These are phyloP conservation scores for Papio anubis DNA, from an alignment of 2,113 vertebrate species.

Conservation along the genomic window DNA sequence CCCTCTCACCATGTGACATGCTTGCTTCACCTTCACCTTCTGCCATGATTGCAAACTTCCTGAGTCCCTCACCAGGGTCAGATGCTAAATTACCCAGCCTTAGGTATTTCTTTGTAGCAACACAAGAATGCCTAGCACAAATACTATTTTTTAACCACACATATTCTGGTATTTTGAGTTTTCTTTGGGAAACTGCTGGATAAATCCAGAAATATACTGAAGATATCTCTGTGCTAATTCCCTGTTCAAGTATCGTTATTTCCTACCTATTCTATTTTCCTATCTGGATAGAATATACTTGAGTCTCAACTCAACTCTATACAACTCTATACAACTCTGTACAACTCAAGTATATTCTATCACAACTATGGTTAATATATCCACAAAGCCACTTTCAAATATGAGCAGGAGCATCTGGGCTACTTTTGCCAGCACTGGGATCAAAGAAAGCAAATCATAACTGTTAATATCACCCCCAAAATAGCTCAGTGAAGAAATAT, in stretches of 20 bases:
- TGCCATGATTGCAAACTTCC: too few species aligned
- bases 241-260: background rate
- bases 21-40: too few species aligned
- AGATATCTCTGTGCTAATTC: background rate
- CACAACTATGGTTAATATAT: background rate
- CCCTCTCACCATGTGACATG: too few species aligned
- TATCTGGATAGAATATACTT: background rate
- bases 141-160: too few species aligned
- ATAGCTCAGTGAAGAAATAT: background rate
- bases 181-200: conserved; percentile 17
- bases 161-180: background rate
- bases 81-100: too few species aligned
- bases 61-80: too few species aligned
- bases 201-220: conserved; percentile 14
- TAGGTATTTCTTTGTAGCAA: too few species aligned
- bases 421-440: background rate
- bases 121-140: too few species aligned
- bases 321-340: too few species aligned
- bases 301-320: background rate
- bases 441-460: background rate
- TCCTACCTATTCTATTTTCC: background rate
- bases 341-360: too few species aligned
- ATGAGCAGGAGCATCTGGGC: background rate
- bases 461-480: background rate
- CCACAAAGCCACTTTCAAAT: background rate